Conservation (phyloP, 1,140 invertebrate genomes). For the Sitobion miscanthi region DNA sequence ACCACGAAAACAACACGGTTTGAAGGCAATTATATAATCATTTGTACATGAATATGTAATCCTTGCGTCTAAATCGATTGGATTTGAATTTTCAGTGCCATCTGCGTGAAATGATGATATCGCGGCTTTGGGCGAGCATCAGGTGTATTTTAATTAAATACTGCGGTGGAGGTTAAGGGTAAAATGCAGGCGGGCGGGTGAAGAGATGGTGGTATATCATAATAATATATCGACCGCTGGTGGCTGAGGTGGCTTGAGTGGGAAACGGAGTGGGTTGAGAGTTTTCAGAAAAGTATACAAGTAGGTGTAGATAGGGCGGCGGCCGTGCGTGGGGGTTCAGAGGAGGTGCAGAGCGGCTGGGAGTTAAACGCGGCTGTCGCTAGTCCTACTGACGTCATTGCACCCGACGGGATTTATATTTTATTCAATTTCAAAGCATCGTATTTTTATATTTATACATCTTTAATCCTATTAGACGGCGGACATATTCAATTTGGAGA, state of each 20-base stretch:
- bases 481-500: not conserved
- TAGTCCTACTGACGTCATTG: constrained; percentile 34
- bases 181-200: not conserved
- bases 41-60: not conserved
- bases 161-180: not conserved
- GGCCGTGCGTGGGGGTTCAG: not conserved
- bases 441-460: not conserved
- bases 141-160: not conserved
- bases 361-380: constrained; percentile 23
- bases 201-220: not conserved
- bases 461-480: not conserved
- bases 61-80: not conserved
- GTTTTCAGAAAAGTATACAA: not conserved
- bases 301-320: not conserved
- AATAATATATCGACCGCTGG: constrained; percentile 44
- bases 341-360: not conserved
- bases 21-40: not conserved
- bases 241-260: not conserved
- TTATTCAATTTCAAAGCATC: constrained; percentile 16
- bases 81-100: not conserved
- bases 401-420: not conserved
- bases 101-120: not conserved
- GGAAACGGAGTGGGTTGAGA: not conserved
- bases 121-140: not conserved
- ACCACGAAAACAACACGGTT: not conserved